Percentiles rank a stretch among this genome's conserved stretches.
Conservation (phyloP, 2,113 vertebrate genomes). For the Morone chrysops region DNA sequence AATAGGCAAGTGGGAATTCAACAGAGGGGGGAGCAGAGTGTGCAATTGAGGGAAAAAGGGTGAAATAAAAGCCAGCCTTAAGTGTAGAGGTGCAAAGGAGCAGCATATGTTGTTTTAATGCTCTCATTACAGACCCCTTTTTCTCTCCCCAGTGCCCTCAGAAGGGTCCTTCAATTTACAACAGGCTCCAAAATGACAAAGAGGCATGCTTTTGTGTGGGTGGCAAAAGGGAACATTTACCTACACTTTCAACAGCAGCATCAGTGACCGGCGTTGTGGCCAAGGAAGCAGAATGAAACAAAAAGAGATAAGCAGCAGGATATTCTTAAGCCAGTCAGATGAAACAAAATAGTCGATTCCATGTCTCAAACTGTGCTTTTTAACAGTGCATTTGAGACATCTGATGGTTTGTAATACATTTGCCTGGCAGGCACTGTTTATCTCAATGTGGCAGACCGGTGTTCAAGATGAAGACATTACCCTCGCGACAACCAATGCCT, state of each 20-base stretch:
- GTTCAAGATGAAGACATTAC: slow-evolving; percentile 73
- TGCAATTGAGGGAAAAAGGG: slow-evolving; percentile 56
- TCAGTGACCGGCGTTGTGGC: slow-evolving; percentile 35
- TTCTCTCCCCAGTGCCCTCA: slow-evolving; percentile 66
- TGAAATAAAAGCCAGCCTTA: slow-evolving; percentile 80
- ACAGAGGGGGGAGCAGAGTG: slow-evolving; percentile 52
- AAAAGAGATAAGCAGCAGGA: slow-evolving; percentile 69
- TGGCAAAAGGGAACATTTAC: slow-evolving; percentile 65
- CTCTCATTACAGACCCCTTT: slow-evolving; percentile 76
- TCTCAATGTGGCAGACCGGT: slow-evolving; percentile 79
- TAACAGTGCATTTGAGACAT: slow-evolving; percentile 67
- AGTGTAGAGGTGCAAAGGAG: slow-evolving; percentile 70
- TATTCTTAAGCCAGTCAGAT: slow-evolving; percentile 61
- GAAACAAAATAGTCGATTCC: slow-evolving; percentile 56
- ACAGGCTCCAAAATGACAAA: slow-evolving; percentile 72
- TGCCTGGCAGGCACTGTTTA: slow-evolving; percentile 78
- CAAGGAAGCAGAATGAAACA: slow-evolving; percentile 65
- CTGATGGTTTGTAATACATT: slow-evolving; percentile 66
- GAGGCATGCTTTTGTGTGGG: slow-evolving; percentile 59
- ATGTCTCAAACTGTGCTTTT: slow-evolving; percentile 63
- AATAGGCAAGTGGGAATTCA: slow-evolving; percentile 76
- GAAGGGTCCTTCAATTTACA: slow-evolving; percentile 81
- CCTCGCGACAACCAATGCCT: slow-evolving; percentile 47
- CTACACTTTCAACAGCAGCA: slow-evolving; percentile 56
- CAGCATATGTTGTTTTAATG: slow-evolving; percentile 85